phyloP scores from a whole-genome alignment of 2,113 vertebrate genomes.

The Capra hircus region DNA sequence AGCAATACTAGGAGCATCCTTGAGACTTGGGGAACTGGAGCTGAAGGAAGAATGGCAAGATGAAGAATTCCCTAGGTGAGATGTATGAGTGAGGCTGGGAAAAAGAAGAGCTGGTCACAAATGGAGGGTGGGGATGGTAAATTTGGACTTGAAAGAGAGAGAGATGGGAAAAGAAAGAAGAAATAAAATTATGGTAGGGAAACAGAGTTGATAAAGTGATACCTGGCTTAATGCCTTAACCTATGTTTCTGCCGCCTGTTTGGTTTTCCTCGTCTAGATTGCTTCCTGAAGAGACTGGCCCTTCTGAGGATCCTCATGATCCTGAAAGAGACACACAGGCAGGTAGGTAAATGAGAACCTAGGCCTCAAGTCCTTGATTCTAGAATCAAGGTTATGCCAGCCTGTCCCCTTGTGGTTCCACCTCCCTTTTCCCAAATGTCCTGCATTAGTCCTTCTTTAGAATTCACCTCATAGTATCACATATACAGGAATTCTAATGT shows the following conservation, averaged over 20 bases:
- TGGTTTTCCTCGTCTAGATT: slow-evolving; percentile 39
- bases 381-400: not conserved
- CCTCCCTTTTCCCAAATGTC: not conserved
- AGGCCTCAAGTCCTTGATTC: not conserved
- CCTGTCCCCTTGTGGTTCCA: not conserved
- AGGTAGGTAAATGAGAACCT: slow-evolving; percentile 10
- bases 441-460: not conserved
- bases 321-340: slow-evolving; percentile 10
- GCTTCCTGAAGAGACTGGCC: slow-evolving; percentile 65
- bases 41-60: slow-evolving; percentile 89
- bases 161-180: not conserved
- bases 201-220: not conserved
- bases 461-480: not conserved
- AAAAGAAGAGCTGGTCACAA: not conserved
- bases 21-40: slow-evolving; percentile 72
- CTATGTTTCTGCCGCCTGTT: not conserved
- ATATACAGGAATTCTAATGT: not conserved
- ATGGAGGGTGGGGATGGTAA: not conserved
- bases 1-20: not conserved
- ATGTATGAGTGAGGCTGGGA: not conserved
- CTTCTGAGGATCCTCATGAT: slow-evolving; percentile 41
- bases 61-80: slow-evolving; percentile 86
- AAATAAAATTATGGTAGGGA: accelerated
- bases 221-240: not conserved
- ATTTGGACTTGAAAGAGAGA: not conserved